phyloP scores from a whole-genome alignment of 2,113 vertebrate species.

The Indicator indicator region DNA sequence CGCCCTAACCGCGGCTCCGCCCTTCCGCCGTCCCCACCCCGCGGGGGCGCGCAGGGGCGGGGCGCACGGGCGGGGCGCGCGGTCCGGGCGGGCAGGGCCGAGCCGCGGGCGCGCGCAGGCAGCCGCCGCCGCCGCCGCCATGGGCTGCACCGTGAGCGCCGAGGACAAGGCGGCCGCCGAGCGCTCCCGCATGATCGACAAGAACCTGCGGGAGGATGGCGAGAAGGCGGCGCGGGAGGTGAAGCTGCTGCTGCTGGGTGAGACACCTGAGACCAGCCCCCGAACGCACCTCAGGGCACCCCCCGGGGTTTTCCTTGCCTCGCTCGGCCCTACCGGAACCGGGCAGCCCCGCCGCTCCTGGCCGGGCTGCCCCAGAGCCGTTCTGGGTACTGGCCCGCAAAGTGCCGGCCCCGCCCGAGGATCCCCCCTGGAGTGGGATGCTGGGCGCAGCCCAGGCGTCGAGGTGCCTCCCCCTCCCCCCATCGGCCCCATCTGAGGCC shows the following conservation, averaged over 20 bases:
- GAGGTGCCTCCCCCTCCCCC: background rate
- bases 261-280: slow-evolving; percentile 20
- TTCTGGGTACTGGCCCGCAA: background rate
- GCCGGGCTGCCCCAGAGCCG: background rate
- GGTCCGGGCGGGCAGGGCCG: background rate
- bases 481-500: background rate
- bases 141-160: slow-evolving; percentile 94
- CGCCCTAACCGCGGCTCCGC: background rate
- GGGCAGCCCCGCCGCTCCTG: background rate
- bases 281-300: background rate
- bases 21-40: background rate
- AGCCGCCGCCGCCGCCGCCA: slow-evolving; percentile 66
- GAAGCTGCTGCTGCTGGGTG: slow-evolving; percentile 92
- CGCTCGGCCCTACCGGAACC: background rate
- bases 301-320: background rate
- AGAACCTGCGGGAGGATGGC: slow-evolving; percentile 93
- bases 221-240: slow-evolving; percentile 95
- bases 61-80: background rate
- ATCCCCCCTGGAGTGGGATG: background rate
- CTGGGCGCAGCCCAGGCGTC: background rate
- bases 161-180: slow-evolving; percentile 95
- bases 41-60: background rate
- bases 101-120: background rate
- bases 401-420: background rate
- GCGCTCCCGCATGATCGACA: slow-evolving; percentile 96